These are phyloP conservation scores for Temnopleurus reevesii DNA, from an alignment of 53 echinoderm and acorn worm genomes.

Conservation along the genomic window DNA sequence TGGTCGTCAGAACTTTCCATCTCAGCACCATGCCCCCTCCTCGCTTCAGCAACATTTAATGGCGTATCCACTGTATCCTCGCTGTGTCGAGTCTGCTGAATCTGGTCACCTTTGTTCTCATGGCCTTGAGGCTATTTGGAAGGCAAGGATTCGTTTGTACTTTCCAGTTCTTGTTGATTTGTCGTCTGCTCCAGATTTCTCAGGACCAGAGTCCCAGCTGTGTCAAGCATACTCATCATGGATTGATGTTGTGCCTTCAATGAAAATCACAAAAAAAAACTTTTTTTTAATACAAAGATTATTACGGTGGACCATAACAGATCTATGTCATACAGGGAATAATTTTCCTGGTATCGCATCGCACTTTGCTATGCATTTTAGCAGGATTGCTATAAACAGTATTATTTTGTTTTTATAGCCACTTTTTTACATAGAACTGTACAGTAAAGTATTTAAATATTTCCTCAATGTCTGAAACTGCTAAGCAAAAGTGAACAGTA, in stretches of 20 bases:
- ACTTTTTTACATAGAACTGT: too few species aligned
- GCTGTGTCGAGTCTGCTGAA: background rate
- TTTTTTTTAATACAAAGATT: too few species aligned
- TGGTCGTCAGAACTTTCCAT: background rate
- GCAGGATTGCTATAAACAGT: too few species aligned
- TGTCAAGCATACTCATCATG: conserved; percentile 52
- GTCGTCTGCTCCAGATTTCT: background rate
- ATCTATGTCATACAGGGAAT: too few species aligned
- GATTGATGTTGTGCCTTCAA: conserved; percentile 51
- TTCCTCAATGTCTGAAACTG: too few species aligned
- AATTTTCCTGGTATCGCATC: too few species aligned
- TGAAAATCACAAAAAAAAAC: background rate
- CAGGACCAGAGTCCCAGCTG: conserved; percentile 34
- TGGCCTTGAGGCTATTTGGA: background rate
- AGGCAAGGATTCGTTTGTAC: background rate
- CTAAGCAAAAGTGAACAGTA: too few species aligned
- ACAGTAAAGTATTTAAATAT: too few species aligned
- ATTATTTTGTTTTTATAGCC: too few species aligned
- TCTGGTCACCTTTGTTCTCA: background rate
- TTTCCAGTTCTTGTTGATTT: background rate
- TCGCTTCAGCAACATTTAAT: background rate
- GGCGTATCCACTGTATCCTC: background rate
- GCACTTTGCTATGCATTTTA: too few species aligned
- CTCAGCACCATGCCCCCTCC: background rate
- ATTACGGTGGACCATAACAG: too few species aligned